A percentile compares a stretch with the other conserved stretches of the same genome.
Conservation (phyloP, 2,113 vertebrate species). For the Aldabrachelys gigantea region DNA sequence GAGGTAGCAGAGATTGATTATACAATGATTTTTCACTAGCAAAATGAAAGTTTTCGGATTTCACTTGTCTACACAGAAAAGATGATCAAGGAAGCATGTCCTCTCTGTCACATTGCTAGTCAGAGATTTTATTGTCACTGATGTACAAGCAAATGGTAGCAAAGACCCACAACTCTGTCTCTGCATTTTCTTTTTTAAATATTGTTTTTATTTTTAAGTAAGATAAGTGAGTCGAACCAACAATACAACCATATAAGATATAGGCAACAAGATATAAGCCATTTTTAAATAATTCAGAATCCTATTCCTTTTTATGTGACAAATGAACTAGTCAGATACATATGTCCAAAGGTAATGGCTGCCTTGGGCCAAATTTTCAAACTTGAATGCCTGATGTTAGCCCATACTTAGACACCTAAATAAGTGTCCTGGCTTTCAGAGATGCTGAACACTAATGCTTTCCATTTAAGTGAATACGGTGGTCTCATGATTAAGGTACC, state of each 20-base stretch:
- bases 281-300: neutral
- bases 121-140: neutral
- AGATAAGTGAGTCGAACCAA: too few relatives aligned
- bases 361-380: neutral
- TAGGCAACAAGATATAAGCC: neutral
- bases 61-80: neutral
- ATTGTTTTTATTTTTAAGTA: neutral
- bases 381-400: neutral
- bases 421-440: neutral
- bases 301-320: neutral
- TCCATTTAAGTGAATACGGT: neutral
- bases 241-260: neutral
- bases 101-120: neutral
- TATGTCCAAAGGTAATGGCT: neutral
- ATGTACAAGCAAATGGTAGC: neutral
- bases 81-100: neutral
- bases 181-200: neutral
- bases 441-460: neutral
- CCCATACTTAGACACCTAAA: neutral
- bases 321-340: neutral
- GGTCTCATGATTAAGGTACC: neutral
- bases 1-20: neutral
- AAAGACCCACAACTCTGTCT: neutral
- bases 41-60: neutral
- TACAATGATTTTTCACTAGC: neutral